These are phyloP conservation scores for Drosophila kanekoi DNA, from an alignment of 2,888 invertebrate genomes.

Conservation along the genomic window DNA sequence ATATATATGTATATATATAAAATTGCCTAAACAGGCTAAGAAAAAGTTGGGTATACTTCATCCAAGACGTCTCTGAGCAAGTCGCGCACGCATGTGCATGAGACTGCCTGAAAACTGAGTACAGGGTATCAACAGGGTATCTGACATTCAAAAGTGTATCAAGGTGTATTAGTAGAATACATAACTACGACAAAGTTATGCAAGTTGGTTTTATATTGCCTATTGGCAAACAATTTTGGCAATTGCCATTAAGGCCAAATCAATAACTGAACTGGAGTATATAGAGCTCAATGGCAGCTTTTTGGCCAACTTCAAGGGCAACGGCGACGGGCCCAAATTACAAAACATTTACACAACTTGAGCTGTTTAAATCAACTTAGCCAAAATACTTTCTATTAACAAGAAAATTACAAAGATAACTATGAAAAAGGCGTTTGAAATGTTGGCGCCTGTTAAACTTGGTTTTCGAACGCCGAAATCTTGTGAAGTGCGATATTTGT, in stretches of 20 bases:
- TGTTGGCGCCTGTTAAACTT: neutral
- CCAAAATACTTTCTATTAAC: neutral
- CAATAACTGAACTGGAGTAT: constrained; percentile 11
- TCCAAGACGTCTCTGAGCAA: no score
- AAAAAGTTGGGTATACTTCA: no score
- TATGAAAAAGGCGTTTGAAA: no score
- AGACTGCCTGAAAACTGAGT: neutral
- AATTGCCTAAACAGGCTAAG: no score
- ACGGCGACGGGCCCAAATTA: neutral
- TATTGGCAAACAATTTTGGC: neutral
- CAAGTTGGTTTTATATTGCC: neutral
- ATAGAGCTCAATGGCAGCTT: constrained; percentile 1
- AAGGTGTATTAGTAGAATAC: neutral
- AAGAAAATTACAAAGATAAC: no score
- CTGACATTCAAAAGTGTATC: no score
- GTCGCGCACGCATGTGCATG: no score
- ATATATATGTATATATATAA: no score
- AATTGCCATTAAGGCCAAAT: constrained; percentile 10
- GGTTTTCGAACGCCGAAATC: neutral
- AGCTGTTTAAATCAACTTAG: neutral
- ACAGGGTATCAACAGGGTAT: neutral
- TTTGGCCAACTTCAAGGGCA: constrained; percentile 10
- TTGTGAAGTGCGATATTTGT: no score
- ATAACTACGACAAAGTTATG: neutral
- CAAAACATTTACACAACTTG: neutral